These are phyloP conservation scores for Drosophila anceps DNA, from an alignment of 2,888 invertebrate species.

Conservation along the genomic window DNA sequence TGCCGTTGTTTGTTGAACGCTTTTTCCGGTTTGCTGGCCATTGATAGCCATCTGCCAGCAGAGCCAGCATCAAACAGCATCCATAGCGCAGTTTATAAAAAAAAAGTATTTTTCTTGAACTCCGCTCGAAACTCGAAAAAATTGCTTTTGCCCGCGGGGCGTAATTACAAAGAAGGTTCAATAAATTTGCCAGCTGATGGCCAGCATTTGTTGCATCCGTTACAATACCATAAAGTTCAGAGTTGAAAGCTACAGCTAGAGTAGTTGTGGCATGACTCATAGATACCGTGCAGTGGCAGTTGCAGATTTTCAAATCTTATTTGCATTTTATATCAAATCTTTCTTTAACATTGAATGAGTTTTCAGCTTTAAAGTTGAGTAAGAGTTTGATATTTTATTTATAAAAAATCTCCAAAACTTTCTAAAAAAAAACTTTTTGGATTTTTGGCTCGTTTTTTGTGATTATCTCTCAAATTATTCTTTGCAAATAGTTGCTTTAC, in stretches of 20 bases:
- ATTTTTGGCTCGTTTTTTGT: not conserved
- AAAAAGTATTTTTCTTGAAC: conserved; percentile 3
- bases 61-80: conserved; percentile 25
- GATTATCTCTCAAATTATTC: too few relatives aligned
- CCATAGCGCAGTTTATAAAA: conserved; percentile 7
- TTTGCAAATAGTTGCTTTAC: too few relatives aligned
- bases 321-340: not conserved
- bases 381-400: not conserved
- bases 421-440: not conserved
- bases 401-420: not conserved
- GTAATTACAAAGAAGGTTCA: conserved; percentile 73
- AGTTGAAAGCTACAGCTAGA: not conserved
- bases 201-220: conserved; percentile 8
- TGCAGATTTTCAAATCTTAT: not conserved
- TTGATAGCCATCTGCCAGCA: conserved; percentile 60
- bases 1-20: conserved; percentile 58
- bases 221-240: conserved; percentile 20
- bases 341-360: not conserved
- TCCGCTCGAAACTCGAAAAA: conserved; percentile 33
- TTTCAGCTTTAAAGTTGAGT: not conserved
- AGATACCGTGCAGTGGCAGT: conserved; percentile 5
- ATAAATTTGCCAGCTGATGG: conserved; percentile 58
- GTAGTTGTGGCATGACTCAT: not conserved
- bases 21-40: conserved; percentile 69
- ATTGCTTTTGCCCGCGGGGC: conserved; percentile 59